These are phyloP conservation scores for Ectropis crepuscularia DNA, from an alignment of 2,888 invertebrate genomes.

Conservation along the genomic window DNA sequence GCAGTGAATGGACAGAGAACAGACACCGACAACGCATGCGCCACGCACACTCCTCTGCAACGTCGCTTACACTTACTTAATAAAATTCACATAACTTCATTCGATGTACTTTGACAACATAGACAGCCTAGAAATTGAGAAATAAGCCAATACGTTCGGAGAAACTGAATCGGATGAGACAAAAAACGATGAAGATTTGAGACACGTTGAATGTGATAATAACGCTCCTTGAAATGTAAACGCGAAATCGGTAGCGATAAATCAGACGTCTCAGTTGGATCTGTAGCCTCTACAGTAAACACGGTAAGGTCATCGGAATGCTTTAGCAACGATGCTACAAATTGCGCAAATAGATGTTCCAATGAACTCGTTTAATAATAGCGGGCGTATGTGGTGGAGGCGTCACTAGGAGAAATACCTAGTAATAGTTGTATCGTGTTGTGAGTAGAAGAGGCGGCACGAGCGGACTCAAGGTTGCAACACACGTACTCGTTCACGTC, in stretches of 20 bases:
- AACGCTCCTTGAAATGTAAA: conserved; percentile 1
- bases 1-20: conserved; percentile 77
- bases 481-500: conserved; percentile 38
- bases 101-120: conserved; percentile 51
- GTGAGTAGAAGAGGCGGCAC: conserved; percentile 34
- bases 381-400: conserved; percentile 74
- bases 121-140: conserved; percentile 52
- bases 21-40: conserved; percentile 74
- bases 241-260: conserved; percentile 14
- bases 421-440: conserved; percentile 56
- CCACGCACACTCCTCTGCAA: conserved; percentile 66
- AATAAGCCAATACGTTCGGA: conserved; percentile 17
- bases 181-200: conserved; percentile 9
- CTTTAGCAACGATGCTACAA: conserved; percentile 75
- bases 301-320: conserved; percentile 77
- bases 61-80: conserved; percentile 48
- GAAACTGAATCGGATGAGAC: not conserved
- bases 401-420: conserved; percentile 64
- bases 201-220: not conserved
- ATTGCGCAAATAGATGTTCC: conserved; percentile 85
- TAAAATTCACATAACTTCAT: conserved; percentile 46
- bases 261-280: conserved; percentile 35
- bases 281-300: conserved; percentile 51
- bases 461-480: conserved; percentile 64
- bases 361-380: conserved; percentile 84